phyloP scores from a whole-genome alignment of 2,888 invertebrate species.

The Phengaris alcon region DNA sequence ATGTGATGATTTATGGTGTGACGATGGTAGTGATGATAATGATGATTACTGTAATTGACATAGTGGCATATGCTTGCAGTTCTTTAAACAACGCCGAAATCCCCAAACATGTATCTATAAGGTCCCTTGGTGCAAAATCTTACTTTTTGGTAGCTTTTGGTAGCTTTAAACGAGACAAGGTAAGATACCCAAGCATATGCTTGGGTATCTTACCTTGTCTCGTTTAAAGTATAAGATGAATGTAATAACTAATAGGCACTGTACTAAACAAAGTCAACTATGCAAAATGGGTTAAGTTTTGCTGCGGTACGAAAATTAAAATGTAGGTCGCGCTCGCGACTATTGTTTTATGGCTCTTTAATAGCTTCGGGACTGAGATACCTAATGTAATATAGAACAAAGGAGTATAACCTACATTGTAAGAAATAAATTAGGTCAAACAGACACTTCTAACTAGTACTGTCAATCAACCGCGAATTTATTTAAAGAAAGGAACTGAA shows the following conservation, averaged over 20 bases:
- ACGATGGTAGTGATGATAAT: too few relatives aligned
- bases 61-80: too few relatives aligned
- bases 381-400: constrained; percentile 18
- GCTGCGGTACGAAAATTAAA: constrained; percentile 18
- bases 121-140: too few relatives aligned
- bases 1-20: too few relatives aligned
- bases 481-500: too few relatives aligned
- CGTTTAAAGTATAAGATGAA: not conserved
- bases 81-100: too few relatives aligned
- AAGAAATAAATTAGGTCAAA: constrained; percentile 32
- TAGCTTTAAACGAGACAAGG: too few relatives aligned
- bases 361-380: constrained; percentile 18
- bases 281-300: constrained; percentile 3
- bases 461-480: not conserved
- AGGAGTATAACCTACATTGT: constrained; percentile 30
- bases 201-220: too few relatives aligned
- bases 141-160: too few relatives aligned
- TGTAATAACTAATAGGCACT: not conserved
- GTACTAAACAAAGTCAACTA: not conserved
- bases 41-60: too few relatives aligned
- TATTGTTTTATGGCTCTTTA: constrained; percentile 23
- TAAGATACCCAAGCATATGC: too few relatives aligned
- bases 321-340: constrained; percentile 25
- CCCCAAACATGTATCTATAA: too few relatives aligned
- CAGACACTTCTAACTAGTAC: not conserved